Conservation (phyloP, 2,888 invertebrate genomes). For the Mesopsocus fuscifrons region DNA sequence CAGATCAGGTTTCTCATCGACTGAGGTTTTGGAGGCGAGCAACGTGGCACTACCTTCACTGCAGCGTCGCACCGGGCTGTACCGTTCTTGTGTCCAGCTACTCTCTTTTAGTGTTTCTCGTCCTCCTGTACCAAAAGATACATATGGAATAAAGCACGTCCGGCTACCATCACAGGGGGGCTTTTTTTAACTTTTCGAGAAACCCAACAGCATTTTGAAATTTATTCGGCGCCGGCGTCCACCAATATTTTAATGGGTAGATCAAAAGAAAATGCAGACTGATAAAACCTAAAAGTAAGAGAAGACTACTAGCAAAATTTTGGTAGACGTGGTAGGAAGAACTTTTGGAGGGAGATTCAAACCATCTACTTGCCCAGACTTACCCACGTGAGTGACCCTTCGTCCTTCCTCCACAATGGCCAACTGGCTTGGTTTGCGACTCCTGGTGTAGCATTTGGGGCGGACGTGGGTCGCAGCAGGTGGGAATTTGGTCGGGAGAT, state of each 20-base stretch:
- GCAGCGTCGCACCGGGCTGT: conserved; percentile 78
- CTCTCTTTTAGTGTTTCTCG: conserved; percentile 38
- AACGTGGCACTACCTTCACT: conserved; percentile 51
- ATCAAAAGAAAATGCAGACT: too few species aligned
- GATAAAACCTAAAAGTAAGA: too few species aligned
- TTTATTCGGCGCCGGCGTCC: too few species aligned
- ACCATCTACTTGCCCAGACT: too few species aligned
- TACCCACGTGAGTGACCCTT: conserved; percentile 10
- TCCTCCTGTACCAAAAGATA: conserved; percentile 21
- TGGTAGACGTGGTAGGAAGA: too few species aligned
- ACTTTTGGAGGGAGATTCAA: too few species aligned
- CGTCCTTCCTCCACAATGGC: conserved; percentile 53
- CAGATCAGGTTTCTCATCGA: conserved; percentile 21
- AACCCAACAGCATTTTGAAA: too few species aligned
- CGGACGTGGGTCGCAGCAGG: conserved; percentile 15
- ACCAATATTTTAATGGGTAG: too few species aligned
- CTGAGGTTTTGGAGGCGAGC: conserved; percentile 12
- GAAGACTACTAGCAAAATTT: too few species aligned
- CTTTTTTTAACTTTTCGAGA: too few species aligned
- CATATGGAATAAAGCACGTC: too few species aligned
- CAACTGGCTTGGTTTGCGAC: conserved; percentile 23
- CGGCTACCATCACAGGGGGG: too few species aligned
- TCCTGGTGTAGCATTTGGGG: conserved; percentile 23
- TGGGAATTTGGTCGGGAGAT: conserved; percentile 49
- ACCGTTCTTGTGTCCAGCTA: conserved; percentile 43